Conservation (phyloP, 2,797 vertebrate species). For the Falco biarmicus region DNA sequence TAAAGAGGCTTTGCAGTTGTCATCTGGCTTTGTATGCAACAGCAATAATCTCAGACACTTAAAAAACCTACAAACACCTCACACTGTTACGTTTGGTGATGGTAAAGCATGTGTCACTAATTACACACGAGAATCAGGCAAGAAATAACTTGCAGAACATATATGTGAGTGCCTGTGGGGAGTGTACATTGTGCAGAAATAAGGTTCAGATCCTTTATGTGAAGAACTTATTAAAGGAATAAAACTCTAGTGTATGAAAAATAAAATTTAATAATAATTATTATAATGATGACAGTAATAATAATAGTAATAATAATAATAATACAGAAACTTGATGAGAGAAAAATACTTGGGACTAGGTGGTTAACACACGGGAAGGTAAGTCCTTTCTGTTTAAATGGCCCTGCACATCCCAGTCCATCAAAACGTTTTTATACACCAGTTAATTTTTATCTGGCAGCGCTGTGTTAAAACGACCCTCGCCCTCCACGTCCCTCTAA, state of each 20-base stretch:
- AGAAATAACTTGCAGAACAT: neutral
- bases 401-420: neutral
- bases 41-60: neutral
- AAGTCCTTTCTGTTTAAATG: neutral
- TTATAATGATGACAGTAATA: too few relatives aligned
- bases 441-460: neutral
- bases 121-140: neutral
- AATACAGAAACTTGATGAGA: too few relatives aligned
- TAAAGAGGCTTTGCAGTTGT: neutral
- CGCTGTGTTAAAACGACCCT: neutral
- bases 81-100: accelerated
- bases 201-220: accelerated
- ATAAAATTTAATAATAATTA: neutral
- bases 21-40: neutral
- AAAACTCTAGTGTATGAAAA: neutral
- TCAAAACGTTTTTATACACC: neutral
- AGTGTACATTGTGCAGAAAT: neutral
- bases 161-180: neutral
- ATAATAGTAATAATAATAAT: neutral
- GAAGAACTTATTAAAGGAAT: neutral
- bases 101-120: neutral
- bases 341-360: neutral
- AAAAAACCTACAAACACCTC: neutral
- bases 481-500: accelerated
- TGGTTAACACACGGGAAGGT: neutral